phyloP scores from a whole-genome alignment of 2,797 vertebrate genomes.

The Cuculus canorus region DNA sequence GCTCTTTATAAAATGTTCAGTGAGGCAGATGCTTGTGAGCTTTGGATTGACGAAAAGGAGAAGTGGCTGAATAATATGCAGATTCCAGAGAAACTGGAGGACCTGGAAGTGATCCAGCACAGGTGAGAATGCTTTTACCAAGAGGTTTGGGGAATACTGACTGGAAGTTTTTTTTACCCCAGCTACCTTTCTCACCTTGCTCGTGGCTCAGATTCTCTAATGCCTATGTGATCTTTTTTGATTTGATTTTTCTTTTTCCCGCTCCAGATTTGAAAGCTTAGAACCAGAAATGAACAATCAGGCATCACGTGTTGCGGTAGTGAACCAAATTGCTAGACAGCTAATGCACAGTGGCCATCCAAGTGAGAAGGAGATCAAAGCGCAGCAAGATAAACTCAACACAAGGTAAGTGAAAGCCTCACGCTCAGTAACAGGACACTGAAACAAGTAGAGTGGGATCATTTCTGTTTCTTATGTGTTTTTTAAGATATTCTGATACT shows the following conservation, averaged over 20 bases:
- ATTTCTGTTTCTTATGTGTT: neutral
- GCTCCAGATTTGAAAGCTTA: slow-evolving; percentile 91
- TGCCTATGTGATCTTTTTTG: neutral
- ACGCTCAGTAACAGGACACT: neutral
- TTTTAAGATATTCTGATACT: neutral
- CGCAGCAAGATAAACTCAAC: slow-evolving; percentile 97
- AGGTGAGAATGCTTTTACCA: slow-evolving; percentile 78
- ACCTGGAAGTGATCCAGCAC: slow-evolving; percentile 94
- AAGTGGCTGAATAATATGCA: slow-evolving; percentile 95
- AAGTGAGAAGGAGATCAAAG: slow-evolving; percentile 94
- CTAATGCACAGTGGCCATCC: slow-evolving; percentile 94
- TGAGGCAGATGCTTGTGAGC: slow-evolving; percentile 91
- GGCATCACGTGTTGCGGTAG: slow-evolving; percentile 94
- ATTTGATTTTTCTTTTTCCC: neutral
- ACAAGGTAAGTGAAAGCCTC: slow-evolving; percentile 82
- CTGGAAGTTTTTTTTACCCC: neutral
- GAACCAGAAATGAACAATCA: slow-evolving; percentile 99
- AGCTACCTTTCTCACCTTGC: neutral
- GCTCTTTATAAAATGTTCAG: slow-evolving; percentile 95
- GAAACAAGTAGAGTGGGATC: neutral
- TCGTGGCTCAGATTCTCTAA: neutral
- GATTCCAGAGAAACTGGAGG: slow-evolving; percentile 94
- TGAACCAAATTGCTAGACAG: slow-evolving; percentile 97
- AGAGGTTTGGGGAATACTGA: neutral
- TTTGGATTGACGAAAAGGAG: slow-evolving; percentile 98